Evolutionary conservation across 2,113 vertebrate genomes (phyloP).

Genomic region (Erythrocercus mccallii): DNA sequence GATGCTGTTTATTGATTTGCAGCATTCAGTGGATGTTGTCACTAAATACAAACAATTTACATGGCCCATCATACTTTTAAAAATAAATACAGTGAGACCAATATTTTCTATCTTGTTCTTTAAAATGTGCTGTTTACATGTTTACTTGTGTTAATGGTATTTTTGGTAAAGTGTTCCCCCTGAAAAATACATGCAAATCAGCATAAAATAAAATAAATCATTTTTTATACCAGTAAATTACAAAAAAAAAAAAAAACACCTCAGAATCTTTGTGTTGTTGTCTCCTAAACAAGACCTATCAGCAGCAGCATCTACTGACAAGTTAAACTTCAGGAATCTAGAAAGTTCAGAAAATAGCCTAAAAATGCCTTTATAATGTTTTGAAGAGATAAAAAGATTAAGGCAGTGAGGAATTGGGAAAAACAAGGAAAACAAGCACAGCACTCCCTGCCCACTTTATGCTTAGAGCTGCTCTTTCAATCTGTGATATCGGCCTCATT

Average conservation of each 20-base stretch:
- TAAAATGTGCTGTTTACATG: background rate
- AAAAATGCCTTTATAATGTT: background rate
- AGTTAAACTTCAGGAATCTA: background rate
- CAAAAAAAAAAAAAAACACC: background rate
- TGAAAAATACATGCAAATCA: constrained; percentile 33
- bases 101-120: background rate
- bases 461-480: background rate
- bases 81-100: background rate
- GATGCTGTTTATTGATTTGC: background rate
- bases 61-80: background rate
- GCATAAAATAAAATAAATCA: constrained; percentile 8
- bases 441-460: background rate
- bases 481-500: background rate
- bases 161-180: background rate
- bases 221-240: constrained; percentile 47
- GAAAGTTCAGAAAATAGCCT: background rate
- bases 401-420: background rate
- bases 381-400: background rate
- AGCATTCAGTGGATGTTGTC: background rate
- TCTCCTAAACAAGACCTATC: constrained; percentile 45
- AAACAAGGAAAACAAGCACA: background rate
- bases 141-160: constrained; percentile 4
- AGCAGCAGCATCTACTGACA: background rate
- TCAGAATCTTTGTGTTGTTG: constrained; percentile 33
- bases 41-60: background rate